Base-by-base conservation (phyloP, 2,888 invertebrate genomes). In the Marronus borbonicus region DNA sequence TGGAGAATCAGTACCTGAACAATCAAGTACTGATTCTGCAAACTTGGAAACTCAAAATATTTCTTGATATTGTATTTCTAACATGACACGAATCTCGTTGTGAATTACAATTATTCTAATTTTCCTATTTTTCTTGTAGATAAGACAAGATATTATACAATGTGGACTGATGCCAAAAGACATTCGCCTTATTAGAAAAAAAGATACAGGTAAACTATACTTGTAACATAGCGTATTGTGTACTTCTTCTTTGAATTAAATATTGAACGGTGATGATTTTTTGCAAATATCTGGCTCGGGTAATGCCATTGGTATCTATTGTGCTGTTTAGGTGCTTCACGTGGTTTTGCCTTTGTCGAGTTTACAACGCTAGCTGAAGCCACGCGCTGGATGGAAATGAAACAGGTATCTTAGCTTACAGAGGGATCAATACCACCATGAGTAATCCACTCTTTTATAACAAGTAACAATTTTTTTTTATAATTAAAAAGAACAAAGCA, bases 331-430 rank as follows among this genome's bases (percentile, higher is more conserved):
- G 96, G 96, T 93, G 93, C 94, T 89, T 95, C 95, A 90, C 92
- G 95, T 88, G 95, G 95, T 88, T 95, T 96, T 92, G 96, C 95
- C 89, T 96, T 96, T 93, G 95, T 97, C 91, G 97, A 97, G 93
- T 97, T 97, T 93, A 92, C 93, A 90, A 94, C 94, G 89, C 92
- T 95, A 89, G 93, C 93, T 89, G 96, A 96, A 91, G 96, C 97
- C 87, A 93, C 93, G 89, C 93, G 93, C 89, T 97, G 97, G 96
- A 97, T 97, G 95, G 96, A 96, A 89, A 91, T 93, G 90, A 96
- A 95, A 92, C 94, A 96, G 94, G 95, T 95, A 93, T 88, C 88
- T 88, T 78, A 79, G 77, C 74, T 80, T 80, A 80, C 79, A 78
- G 76, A 82, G 80, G 81, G 82, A 80, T 82, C 76, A 76, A 78